Evolutionary conservation across 2,113 vertebrate species (phyloP).

Genomic region (Aptenodytes forsteri): DNA sequence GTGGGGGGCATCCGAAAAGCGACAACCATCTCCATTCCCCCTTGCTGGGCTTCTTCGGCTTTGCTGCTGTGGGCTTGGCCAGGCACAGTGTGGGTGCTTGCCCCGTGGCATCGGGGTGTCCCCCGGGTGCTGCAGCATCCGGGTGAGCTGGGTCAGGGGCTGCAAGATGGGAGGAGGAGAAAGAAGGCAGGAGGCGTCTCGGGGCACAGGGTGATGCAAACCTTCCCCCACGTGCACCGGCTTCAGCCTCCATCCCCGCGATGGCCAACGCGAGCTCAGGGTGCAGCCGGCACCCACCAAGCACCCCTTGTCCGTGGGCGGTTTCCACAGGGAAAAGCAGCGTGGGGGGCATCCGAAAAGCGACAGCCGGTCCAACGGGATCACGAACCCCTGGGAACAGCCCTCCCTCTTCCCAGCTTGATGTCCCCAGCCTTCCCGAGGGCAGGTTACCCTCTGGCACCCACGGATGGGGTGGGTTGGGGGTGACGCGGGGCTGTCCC

Average conservation of each 20-base stretch:
- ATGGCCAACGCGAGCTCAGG: rapidly evolving
- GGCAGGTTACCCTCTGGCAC: background rate
- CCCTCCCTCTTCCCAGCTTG: background rate
- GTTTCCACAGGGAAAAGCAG: background rate
- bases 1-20: no score
- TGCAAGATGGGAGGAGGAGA: no score
- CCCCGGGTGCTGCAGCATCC: no score
- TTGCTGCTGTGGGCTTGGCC: no score
- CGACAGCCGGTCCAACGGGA: background rate
- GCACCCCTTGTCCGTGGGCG: rapidly evolving
- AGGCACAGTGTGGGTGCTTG: no score
- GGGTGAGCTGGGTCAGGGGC: no score
- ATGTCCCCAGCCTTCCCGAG: background rate
- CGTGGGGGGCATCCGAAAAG: rapidly evolving
- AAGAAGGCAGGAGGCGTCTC: no score
- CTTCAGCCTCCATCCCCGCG: rapidly evolving
- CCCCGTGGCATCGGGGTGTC: no score
- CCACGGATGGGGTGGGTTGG: background rate
- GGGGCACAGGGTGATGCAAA: no score
- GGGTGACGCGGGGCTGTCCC: rapidly evolving
- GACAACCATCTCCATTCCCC: no score
- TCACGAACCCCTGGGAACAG: background rate
- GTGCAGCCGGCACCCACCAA: background rate
- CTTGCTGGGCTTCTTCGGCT: no score
- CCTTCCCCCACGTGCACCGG: no score